Base-by-base conservation (phyloP, 2,797 vertebrate genomes). In the Poecilia velifera region DNA sequence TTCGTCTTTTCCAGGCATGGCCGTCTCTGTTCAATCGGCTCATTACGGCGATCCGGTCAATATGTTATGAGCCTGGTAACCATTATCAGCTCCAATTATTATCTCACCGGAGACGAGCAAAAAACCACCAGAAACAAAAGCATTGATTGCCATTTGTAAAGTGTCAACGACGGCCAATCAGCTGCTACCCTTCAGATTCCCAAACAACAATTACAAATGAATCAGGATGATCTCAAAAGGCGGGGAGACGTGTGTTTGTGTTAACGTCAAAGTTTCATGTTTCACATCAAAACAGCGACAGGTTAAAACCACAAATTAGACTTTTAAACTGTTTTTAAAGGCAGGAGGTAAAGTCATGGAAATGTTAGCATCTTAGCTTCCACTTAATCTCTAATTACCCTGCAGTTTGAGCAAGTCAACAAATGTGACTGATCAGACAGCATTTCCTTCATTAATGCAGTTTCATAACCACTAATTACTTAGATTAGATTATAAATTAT, bases 1-100 rank as follows among this genome's bases (percentile, higher is more conserved):
- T 88, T 81, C 43, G 46, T 51, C 85, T 86, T 79, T 77, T 43
- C 22, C 77, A 79, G 59, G 78, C 80, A 84, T 72, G 45, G 74
- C 77, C 71, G 82, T 64, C 87, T 87, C 83, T 47, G 1, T 79
- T 85, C 81, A 78, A 77, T 78, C 73, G 74, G 88, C 84, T 89
- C 89, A 90, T 93, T 88, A 82, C 73, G 77, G 74, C 70, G 81
- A 71, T 36, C 1, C 34, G 86, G 89, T 93, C 93, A 86, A 92
- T 92, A 89, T 70, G 85, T 81, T 86, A 84, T 78, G 88, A 86
- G 86, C 53, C 81, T 79, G 76, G 74, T 82, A 75, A 87, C 88
- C 91, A 92, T 91, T 91, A 92, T 89, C 83, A 87, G 84, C 79
- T 89, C 85, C 87, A 89, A 89, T 93, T 90, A 92, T 91, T 83